phyloP scores from a whole-genome alignment of 1,140 invertebrate species.

The Sesamia nonagrioides region DNA sequence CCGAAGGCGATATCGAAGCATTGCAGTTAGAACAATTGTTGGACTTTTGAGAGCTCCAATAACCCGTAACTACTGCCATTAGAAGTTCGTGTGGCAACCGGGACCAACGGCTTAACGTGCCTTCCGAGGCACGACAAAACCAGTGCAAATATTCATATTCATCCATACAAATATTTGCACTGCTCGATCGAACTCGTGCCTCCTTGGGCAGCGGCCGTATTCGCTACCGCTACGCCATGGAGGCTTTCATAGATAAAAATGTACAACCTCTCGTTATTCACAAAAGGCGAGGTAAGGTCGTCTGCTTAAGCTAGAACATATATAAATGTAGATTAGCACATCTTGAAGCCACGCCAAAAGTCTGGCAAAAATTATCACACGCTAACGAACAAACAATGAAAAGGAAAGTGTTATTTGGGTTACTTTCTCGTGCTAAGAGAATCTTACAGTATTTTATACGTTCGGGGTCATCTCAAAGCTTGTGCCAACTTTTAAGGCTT shows the following conservation, averaged over 20 bases:
- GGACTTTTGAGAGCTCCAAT: no score
- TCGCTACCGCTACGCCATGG: no score
- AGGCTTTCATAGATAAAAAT: background rate
- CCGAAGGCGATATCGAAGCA: no score
- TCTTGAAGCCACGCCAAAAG: slow-evolving; percentile 11
- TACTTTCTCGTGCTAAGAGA: background rate
- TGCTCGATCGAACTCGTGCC: no score
- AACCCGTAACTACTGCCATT: no score
- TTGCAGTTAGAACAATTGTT: no score
- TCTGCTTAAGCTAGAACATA: background rate
- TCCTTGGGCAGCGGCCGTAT: no score
- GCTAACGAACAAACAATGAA: slow-evolving; percentile 15
- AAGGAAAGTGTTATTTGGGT: slow-evolving; percentile 15
- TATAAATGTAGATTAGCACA: background rate
- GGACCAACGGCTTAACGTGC: no score
- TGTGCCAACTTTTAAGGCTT: slow-evolving; percentile 7
- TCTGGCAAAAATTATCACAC: slow-evolving; percentile 14
- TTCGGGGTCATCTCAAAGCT: background rate
- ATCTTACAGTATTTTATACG: slow-evolving; percentile 2
- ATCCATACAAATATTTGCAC: no score
- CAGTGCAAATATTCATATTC: no score
- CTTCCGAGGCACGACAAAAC: no score
- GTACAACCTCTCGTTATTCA: background rate
- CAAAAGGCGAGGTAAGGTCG: slow-evolving; percentile 16
- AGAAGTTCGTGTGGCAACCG: no score